A percentile compares a stretch with the other conserved stretches of the same genome.
Conservation (phyloP, 1,140 invertebrate genomes). For the Drosophila chauvacae region DNA sequence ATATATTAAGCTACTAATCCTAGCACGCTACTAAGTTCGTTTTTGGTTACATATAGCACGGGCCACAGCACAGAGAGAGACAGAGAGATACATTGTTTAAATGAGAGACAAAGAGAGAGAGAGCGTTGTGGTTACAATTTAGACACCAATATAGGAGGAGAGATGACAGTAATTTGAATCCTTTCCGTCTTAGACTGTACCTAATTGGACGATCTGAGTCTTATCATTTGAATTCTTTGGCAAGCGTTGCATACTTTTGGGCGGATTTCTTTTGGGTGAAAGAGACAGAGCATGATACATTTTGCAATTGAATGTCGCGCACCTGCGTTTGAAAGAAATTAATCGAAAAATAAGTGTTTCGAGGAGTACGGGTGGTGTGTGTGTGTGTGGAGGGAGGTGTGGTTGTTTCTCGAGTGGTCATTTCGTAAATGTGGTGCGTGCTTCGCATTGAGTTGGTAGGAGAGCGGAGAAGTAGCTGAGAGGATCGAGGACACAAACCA, state of each 20-base stretch:
- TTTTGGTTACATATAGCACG: slow-evolving; percentile 69
- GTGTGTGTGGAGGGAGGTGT: slow-evolving; percentile 9
- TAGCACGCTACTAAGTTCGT: slow-evolving; percentile 73
- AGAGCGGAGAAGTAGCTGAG: slow-evolving; percentile 38
- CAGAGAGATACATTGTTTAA: slow-evolving; percentile 53
- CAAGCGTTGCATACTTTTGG: slow-evolving; percentile 77
- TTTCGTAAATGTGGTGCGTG: slow-evolving; percentile 64
- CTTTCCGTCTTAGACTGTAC: slow-evolving; percentile 65
- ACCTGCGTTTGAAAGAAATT: slow-evolving; percentile 74
- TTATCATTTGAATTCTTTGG: slow-evolving; percentile 46
- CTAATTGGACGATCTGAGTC: slow-evolving; percentile 61
- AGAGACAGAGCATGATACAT: slow-evolving; percentile 68
- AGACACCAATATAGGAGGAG: slow-evolving; percentile 74
- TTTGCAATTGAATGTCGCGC: slow-evolving; percentile 71
- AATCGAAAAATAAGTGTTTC: slow-evolving; percentile 64
- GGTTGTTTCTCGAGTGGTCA: slow-evolving; percentile 27
- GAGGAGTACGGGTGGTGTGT: slow-evolving; percentile 39
- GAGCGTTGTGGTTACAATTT: slow-evolving; percentile 72
- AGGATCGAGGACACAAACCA: slow-evolving; percentile 45
- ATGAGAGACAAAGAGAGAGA: slow-evolving; percentile 59
- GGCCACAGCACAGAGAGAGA: slow-evolving; percentile 71
- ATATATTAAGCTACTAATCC: slow-evolving; percentile 72
- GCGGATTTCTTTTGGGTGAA: slow-evolving; percentile 48
- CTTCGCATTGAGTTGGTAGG: slow-evolving; percentile 55
- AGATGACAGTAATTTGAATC: slow-evolving; percentile 53